Base-by-base conservation (phyloP, 2,888 invertebrate genomes). In the Meliscaeva auricollis region DNA sequence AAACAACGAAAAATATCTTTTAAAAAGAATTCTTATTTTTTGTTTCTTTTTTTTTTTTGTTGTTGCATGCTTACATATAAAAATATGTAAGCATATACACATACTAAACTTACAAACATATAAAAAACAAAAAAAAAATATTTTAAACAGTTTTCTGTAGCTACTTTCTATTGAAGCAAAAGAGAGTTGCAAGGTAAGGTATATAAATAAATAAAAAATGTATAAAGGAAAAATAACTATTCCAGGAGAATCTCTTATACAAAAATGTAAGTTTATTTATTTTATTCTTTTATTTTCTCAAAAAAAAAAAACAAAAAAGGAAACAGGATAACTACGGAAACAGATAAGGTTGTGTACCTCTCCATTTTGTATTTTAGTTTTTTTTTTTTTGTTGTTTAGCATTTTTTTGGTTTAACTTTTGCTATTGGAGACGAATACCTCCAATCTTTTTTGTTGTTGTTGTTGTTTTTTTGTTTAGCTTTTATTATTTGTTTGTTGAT, bases 291-390 rank as follows among this genome's bases (percentile, higher is more conserved):
- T 32, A n/a, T 17, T 20, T 35, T 48, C 26, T 32, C 7, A 8
- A 11, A 9, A 13, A 38, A 38, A 38, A 38, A 38, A 38, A 38
- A n/a, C n/a, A 13, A 22, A 35, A 38, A 22, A 50, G 32, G 20
- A 35, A 66, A 54, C 72, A 48, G 80, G 84, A 75, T 48, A 75
- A 22, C 84, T 66, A 66, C 75, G 84, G 84, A 84, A 80, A 80
- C 74, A 84, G 84, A 84, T 84, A 84, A 84, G 75, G 74, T 80
- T 80, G 64, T 79, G 74, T 38, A 58, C 58, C 58, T 58, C 13
- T 9, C 38, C 11, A 54, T 32, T 54, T 54, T 58, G 35, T 73
- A 52, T 75, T 73, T 48, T 20, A 50, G 7, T 9, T 11, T 38
- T 38, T 11, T 38, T 1, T 9, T 56, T 74, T 79, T 56, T n/a